Evolutionary conservation across 2,888 invertebrate species (phyloP), one percentile per base, ranked within the genome.

Genomic region (Pachymerium ferrugineum): DNA sequence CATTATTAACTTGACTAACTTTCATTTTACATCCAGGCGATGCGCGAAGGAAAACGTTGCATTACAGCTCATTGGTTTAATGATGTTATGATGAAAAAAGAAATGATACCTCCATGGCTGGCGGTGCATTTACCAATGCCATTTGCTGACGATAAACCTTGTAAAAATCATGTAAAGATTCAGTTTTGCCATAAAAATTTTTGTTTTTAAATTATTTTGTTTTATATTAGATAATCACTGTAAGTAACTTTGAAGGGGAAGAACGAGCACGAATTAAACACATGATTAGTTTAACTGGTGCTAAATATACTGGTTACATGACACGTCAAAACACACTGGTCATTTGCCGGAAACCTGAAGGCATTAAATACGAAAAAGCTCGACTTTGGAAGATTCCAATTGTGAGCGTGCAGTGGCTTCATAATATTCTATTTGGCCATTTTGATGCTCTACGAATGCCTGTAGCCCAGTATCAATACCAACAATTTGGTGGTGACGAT

Each of bases 351-450:
- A 68, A 28, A 68, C 88, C 90, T 0, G 94, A 94, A 76, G 96
- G 96, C 25, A 86, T 86, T 77, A 98, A 98, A 83, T 94, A 90
- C 83, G 86, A 88, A 76, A 92, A 92, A 78, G 97, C 98, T 0
- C 87, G 92, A 70, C 95, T 97, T 81, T 96, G 94, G 94, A 90
- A 89, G 79, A 90, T 92, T 42, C 93, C 94, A 0, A 89, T 94
- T 1, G 96, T 98, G 0, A 97, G 95, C 81, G 90, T 93, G 0
- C 89, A 92, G 78, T 97, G 97, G 97, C 84, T 98, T 77, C 93
- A 92, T 35, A 97, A 97, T 82, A 86, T 97, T 73, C 86, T 96
- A 80, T 88, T 96, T 74, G 97, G 97, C 0, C 92, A 94, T 82
- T 88, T 91, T 82, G 89, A 89, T 76, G 91, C 92, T 0, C 84